Conservation (phyloP, 2,113 vertebrate species). For the Pica pica region DNA sequence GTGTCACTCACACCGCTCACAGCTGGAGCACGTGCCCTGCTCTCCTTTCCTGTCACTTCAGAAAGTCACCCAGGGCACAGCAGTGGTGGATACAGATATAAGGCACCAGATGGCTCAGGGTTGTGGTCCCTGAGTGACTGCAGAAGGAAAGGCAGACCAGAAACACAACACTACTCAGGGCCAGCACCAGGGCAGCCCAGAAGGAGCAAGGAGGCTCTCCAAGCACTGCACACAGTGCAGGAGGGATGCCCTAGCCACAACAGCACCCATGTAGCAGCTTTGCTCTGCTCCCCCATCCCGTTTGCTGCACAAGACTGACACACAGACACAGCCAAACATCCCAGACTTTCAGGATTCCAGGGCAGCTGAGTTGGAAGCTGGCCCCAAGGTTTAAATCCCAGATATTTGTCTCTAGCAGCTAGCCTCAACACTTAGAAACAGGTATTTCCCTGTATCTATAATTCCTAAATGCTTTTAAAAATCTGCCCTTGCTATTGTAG, state of each 20-base stretch:
- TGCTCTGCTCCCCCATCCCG: not conserved
- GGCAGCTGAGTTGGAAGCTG: not conserved
- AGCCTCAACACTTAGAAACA: not conserved
- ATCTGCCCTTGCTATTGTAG: not conserved
- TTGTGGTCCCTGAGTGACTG: not conserved
- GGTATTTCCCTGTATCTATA: not conserved
- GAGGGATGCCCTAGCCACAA: not conserved
- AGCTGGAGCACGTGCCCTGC: not conserved
- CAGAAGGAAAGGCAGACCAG: not conserved
- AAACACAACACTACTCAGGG: not conserved
- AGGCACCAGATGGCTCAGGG: not conserved
- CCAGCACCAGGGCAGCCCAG: not conserved
- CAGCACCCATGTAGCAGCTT: not conserved
- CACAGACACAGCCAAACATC: not conserved
- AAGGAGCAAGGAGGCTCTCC: not conserved
- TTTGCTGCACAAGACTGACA: not conserved
- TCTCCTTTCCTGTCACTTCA: not conserved
- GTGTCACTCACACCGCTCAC: not conserved
- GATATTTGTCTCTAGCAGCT: not conserved
- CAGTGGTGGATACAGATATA: not conserved
- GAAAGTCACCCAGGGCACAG: not conserved
- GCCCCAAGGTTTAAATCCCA: not conserved
- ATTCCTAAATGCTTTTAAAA: not conserved
- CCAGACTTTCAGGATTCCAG: accelerated
- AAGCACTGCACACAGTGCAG: not conserved